These are phyloP conservation scores for Triplophysa yarkandensis DNA, from an alignment of 2,797 vertebrate genomes.

Conservation along the genomic window DNA sequence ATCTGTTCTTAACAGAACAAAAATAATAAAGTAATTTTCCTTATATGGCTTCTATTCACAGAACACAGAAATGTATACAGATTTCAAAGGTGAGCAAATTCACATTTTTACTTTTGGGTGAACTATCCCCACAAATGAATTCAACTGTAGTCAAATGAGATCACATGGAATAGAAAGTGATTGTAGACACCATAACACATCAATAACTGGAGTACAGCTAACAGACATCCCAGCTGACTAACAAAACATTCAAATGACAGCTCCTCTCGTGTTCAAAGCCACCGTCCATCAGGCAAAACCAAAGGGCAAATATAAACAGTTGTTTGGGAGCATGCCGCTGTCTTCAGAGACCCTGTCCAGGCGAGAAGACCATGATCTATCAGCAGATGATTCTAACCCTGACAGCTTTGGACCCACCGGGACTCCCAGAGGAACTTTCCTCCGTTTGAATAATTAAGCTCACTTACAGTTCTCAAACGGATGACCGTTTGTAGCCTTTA, in stretches of 20 bases:
- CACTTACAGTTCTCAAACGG: slow-evolving; percentile 64
- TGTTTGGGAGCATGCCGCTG: slow-evolving; percentile 59
- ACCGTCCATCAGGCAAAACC: slow-evolving; percentile 57
- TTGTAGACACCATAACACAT: slow-evolving; percentile 20
- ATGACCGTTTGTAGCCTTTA: slow-evolving; percentile 65
- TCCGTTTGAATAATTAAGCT: slow-evolving; percentile 77
- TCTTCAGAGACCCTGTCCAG: slow-evolving; percentile 57
- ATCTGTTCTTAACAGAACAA: too few species aligned
- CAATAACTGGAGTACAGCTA: slow-evolving; percentile 23
- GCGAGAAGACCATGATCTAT: slow-evolving; percentile 67
- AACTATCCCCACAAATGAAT: too few species aligned
- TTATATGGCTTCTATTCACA: too few species aligned
- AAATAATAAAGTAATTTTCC: too few species aligned
- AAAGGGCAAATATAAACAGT: slow-evolving; percentile 48
- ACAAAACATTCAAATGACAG: slow-evolving; percentile 26
- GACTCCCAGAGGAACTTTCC: slow-evolving; percentile 66
- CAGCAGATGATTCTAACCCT: slow-evolving; percentile 69
- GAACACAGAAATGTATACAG: too few species aligned
- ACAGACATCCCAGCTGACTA: slow-evolving; percentile 19
- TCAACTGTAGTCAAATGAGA: too few species aligned
- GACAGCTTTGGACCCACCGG: slow-evolving; percentile 67
- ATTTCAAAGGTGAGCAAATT: too few species aligned
- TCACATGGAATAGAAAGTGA: slow-evolving; percentile 13
- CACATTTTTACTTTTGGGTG: too few species aligned
- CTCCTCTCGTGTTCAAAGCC: slow-evolving; percentile 33